Evolutionary conservation across 2,797 vertebrate species (phyloP).

Genomic region (Siniperca scherzeri): DNA sequence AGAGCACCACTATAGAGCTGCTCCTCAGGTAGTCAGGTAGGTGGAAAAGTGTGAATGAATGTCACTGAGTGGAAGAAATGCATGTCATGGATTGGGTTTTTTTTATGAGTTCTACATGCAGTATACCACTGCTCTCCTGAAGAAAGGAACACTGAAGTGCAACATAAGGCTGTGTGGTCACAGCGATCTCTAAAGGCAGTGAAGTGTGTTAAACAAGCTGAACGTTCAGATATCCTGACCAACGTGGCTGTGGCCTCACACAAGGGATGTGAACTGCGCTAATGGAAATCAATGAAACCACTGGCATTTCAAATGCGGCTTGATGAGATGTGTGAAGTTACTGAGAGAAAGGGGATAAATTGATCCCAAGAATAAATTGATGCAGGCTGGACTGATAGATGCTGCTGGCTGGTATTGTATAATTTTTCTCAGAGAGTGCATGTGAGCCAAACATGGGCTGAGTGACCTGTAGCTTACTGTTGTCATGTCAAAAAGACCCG

Average conservation of each 20-base stretch:
- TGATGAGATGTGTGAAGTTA: constrained; percentile 82
- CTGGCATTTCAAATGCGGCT: constrained; percentile 79
- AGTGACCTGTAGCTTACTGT: constrained; percentile 41
- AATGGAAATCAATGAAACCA: constrained; percentile 85
- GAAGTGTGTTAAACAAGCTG: constrained; percentile 65
- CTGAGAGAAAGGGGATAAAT: constrained; percentile 74
- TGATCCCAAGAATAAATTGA: constrained; percentile 56
- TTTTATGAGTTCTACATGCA: constrained; percentile 21
- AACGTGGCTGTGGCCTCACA: constrained; percentile 49
- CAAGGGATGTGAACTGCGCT: constrained; percentile 60
- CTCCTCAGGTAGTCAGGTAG: constrained; percentile 31
- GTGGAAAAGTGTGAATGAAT: constrained; percentile 45
- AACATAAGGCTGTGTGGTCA: constrained; percentile 10
- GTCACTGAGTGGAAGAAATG: constrained; percentile 48
- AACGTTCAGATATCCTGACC: constrained; percentile 68
- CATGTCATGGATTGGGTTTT: constrained; percentile 39
- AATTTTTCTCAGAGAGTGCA: constrained; percentile 12
- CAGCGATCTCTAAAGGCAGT: constrained; percentile 52
- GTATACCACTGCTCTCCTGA: constrained; percentile 27
- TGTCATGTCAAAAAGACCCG: constrained; percentile 30
- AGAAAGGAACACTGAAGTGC: constrained; percentile 31
- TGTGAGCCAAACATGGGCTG: constrained; percentile 11
- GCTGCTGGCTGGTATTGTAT: constrained; percentile 14
- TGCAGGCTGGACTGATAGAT: constrained; percentile 39
- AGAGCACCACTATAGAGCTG: constrained; percentile 27